A percentile compares a stretch with the other conserved stretches of the same genome.
Evolutionary conservation across 2,888 invertebrate species (phyloP).

Genomic region (Drosophila trichaetosa): DNA sequence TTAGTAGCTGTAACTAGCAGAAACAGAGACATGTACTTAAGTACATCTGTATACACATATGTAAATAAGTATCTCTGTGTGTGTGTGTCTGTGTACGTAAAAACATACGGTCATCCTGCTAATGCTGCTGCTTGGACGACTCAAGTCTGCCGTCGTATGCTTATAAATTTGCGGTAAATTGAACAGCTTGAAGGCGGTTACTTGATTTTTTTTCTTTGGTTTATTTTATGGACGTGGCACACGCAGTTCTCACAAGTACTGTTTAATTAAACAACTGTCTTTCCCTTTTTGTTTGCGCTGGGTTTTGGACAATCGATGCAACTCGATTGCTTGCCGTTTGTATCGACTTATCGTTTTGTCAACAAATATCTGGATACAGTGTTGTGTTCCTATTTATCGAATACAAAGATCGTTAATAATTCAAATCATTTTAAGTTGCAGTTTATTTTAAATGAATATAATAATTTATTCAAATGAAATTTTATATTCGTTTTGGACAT

Average conservation of each 20-base stretch:
- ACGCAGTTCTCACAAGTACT: conserved; percentile 9
- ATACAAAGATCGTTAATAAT: neutral
- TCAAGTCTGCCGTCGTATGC: conserved; percentile 72
- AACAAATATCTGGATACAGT: neutral
- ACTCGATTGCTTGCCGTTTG: conserved; percentile 8
- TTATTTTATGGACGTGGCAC: conserved; percentile 53
- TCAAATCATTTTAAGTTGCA: neutral
- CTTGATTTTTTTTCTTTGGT: neutral
- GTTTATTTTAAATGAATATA: neutral
- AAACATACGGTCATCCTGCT: conserved; percentile 77
- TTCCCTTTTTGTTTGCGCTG: conserved; percentile 9
- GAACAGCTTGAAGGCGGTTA: conserved; percentile 74
- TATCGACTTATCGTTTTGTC: conserved; percentile 24
- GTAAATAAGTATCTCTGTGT: neutral
- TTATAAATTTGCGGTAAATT: conserved; percentile 79
- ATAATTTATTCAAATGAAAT: neutral
- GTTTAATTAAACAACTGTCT: conserved; percentile 22
- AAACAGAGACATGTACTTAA: neutral
- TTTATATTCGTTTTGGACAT: conserved; percentile 63
- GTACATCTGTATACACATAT: neutral
- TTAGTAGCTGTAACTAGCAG: conserved; percentile 4
- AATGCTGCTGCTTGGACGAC: conserved; percentile 65
- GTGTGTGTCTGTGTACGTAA: neutral
- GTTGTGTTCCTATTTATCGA: neutral
- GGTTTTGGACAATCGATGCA: conserved; percentile 33